Percentiles rank a stretch among this genome's conserved stretches.
Conservation (phyloP, 2,888 invertebrate species). For the Busseola fusca region DNA sequence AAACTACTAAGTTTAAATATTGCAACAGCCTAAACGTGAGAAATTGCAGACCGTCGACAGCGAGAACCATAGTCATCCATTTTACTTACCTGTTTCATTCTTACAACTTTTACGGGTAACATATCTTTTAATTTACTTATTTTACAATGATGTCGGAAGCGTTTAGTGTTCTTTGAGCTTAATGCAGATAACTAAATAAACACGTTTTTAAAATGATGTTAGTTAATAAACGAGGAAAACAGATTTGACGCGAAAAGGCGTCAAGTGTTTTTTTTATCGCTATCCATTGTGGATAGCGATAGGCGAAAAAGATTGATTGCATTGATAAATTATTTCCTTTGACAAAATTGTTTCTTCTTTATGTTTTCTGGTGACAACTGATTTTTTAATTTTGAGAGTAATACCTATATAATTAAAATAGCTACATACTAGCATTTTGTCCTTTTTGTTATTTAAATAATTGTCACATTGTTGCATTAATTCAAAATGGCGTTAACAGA, state of each 20-base stretch:
- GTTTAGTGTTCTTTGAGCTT: background rate
- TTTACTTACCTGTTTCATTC: constrained; percentile 23
- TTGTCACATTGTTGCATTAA: background rate
- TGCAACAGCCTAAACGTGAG: constrained; percentile 29
- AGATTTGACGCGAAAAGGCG: background rate
- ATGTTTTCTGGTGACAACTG: background rate
- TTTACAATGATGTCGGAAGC: background rate
- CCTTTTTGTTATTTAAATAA: background rate
- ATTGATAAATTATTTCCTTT: background rate
- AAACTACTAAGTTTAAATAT: constrained; percentile 31
- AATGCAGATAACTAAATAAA: background rate
- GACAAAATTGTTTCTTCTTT: background rate
- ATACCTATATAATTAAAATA: background rate
- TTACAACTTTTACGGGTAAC: constrained; percentile 21
- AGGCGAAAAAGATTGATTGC: background rate
- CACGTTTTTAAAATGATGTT: background rate
- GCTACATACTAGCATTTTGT: background rate
- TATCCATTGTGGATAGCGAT: no score
- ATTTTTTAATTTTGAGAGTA: background rate
- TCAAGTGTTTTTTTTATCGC: background rate
- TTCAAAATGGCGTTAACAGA: background rate
- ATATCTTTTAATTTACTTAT: constrained; percentile 19
- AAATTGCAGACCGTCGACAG: constrained; percentile 33
- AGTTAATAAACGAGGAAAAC: background rate
- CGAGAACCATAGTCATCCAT: constrained; percentile 31